Evolutionary conservation across 1,140 invertebrate species (phyloP).

Genomic region (Drosophila asahinai): DNA sequence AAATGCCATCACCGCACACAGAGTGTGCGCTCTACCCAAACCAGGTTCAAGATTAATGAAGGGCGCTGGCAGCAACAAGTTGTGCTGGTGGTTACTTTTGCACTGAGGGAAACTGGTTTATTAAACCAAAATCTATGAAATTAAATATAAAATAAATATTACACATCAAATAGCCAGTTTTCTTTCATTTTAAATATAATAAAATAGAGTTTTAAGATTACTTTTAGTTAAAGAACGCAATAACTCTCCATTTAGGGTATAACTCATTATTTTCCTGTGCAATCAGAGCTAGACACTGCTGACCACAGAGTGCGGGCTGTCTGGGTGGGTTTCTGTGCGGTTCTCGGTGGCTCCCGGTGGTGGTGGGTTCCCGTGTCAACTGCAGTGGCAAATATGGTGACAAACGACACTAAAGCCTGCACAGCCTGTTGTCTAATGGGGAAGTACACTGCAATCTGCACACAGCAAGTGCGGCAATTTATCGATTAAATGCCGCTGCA

Average conservation of each 20-base stretch:
- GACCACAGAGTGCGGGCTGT: constrained; percentile 33
- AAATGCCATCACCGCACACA: constrained; percentile 43
- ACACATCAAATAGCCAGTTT: too few relatives aligned
- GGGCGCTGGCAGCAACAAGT: constrained; percentile 45
- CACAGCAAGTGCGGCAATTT: constrained; percentile 1
- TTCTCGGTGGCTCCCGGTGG: not conserved
- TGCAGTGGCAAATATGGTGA: constrained; percentile 60
- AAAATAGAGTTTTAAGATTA: not conserved
- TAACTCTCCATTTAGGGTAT: not conserved
- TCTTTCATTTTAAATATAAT: too few relatives aligned
- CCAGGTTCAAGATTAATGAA: constrained; percentile 52
- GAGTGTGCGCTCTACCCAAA: constrained; percentile 5
- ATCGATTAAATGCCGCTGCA: constrained; percentile 28
- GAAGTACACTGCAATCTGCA: constrained; percentile 7
- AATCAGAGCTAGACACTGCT: constrained; percentile 16
- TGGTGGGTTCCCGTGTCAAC: constrained; percentile 40
- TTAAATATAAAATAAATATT: too few relatives aligned
- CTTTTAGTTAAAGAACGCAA: not conserved
- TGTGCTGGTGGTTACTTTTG: constrained; percentile 14
- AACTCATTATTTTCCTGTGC: constrained; percentile 15
- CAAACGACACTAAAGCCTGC: constrained; percentile 56
- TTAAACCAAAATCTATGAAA: not conserved
- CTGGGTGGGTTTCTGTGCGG: constrained; percentile 29
- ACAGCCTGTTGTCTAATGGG: constrained; percentile 40
- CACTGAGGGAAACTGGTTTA: constrained; percentile 13